Conservation (phyloP, 1,140 invertebrate genomes). For the Drosophila punjabiensis region DNA sequence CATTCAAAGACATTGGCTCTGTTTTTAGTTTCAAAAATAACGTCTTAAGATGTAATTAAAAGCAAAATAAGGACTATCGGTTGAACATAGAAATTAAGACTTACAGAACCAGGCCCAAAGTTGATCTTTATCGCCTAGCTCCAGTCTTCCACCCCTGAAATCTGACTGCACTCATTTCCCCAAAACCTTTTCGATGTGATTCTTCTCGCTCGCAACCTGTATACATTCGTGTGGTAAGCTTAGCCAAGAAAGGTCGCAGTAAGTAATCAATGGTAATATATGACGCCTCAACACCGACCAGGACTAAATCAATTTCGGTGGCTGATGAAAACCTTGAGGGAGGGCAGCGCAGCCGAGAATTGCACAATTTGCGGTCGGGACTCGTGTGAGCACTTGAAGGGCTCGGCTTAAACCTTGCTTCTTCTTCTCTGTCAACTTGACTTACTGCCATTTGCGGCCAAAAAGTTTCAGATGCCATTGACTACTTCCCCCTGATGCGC, state of each 20-base stretch:
- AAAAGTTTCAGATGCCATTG: conserved; percentile 64
- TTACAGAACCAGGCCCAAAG: conserved; percentile 53
- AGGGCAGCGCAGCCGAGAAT: conserved; percentile 27
- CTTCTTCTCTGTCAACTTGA: conserved; percentile 56
- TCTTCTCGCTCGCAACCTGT: conserved; percentile 82
- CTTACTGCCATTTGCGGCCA: conserved; percentile 64
- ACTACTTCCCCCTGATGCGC: conserved; percentile 40
- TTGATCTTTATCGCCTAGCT: conserved; percentile 29
- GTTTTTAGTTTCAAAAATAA: background rate
- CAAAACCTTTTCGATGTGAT: conserved; percentile 72
- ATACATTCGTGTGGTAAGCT: conserved; percentile 73
- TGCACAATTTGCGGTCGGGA: conserved; percentile 39
- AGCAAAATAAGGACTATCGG: background rate
- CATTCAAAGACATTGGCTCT: background rate
- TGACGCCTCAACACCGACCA: conserved; percentile 23
- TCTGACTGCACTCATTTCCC: background rate
- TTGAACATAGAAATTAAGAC: background rate
- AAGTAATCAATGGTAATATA: conserved; percentile 61
- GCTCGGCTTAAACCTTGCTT: conserved; percentile 40
- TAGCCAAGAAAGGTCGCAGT: conserved; percentile 45
- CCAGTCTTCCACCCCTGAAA: conserved; percentile 72
- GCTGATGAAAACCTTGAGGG: conserved; percentile 32
- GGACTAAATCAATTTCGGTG: conserved; percentile 47
- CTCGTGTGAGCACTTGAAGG: conserved; percentile 48
- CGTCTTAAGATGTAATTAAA: too few relatives aligned